Percentiles rank a stretch among this genome's conserved stretches.
Evolutionary conservation across 1,140 invertebrate species (phyloP).

Genomic region (Lepidurus arcticus): DNA sequence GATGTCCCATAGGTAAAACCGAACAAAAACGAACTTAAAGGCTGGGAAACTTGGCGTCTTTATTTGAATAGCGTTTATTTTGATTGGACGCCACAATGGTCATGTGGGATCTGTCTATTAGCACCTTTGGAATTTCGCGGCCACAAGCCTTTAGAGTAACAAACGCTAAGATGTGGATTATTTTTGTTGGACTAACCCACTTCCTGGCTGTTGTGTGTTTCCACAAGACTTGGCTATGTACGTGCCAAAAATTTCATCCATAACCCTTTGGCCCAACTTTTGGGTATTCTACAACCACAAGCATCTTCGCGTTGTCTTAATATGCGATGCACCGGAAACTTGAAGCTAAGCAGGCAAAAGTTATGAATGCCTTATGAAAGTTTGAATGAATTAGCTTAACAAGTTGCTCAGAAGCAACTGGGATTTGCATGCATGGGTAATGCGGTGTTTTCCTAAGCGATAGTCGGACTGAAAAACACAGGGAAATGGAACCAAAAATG

Average conservation of each 20-base stretch:
- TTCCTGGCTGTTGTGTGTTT: not conserved
- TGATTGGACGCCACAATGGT: conserved; percentile 7
- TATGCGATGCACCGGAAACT: no score
- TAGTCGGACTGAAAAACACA: not conserved
- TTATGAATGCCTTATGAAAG: no score
- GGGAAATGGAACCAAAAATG: not conserved
- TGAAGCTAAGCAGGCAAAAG: no score
- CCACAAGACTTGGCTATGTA: not conserved
- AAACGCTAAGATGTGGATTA: not conserved
- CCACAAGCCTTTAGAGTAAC: not conserved
- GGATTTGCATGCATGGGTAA: no score
- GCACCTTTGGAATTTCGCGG: not conserved
- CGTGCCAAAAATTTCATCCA: not conserved
- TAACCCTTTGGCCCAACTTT: no score
- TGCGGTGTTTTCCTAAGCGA: not conserved
- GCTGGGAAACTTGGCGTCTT: not conserved
- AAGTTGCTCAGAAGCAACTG: no score
- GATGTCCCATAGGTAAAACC: not conserved
- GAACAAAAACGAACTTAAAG: not conserved
- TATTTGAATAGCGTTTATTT: not conserved
- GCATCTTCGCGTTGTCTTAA: no score
- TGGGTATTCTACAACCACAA: no score
- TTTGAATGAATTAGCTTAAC: no score
- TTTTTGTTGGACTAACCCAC: not conserved
- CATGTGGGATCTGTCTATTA: not conserved